phyloP scores from a whole-genome alignment of 2,888 invertebrate species.

The Nomada goodeniana region DNA sequence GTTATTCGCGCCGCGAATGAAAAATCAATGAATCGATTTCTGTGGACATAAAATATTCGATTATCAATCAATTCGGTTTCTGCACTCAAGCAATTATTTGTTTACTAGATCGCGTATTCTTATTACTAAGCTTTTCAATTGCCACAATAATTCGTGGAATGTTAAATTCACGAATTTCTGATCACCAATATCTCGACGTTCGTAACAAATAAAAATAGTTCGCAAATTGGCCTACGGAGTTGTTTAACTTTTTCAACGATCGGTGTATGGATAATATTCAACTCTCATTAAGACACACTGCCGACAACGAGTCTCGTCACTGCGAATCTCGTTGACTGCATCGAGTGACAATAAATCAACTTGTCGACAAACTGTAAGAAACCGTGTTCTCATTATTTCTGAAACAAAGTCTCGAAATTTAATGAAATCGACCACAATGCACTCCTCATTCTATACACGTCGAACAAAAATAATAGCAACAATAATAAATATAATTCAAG shows the following conservation, averaged over 20 bases:
- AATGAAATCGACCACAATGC: neutral
- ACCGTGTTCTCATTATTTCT: neutral
- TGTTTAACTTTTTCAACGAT: neutral
- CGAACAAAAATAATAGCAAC: too few relatives aligned
- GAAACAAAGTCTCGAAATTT: neutral
- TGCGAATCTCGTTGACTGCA: neutral
- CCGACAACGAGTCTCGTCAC: slow-evolving; percentile 6
- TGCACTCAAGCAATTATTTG: too few relatives aligned
- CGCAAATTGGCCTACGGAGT: neutral
- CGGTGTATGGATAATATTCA: neutral
- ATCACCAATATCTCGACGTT: neutral
- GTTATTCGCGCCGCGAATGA: too few relatives aligned
- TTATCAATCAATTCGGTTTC: too few relatives aligned
- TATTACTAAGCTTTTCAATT: too few relatives aligned
- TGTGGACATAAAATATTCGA: too few relatives aligned
- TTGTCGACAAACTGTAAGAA: neutral
- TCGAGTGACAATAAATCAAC: neutral
- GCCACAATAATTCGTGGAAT: neutral
- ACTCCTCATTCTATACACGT: too few relatives aligned
- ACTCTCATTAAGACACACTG: slow-evolving; percentile 4
- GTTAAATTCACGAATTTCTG: neutral
- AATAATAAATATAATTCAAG: too few relatives aligned
- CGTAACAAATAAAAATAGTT: neutral
- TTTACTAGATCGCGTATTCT: too few relatives aligned
- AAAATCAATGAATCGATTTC: too few relatives aligned